Base-by-base conservation (phyloP, 2,888 invertebrate genomes). In the Epirrita christyi region DNA sequence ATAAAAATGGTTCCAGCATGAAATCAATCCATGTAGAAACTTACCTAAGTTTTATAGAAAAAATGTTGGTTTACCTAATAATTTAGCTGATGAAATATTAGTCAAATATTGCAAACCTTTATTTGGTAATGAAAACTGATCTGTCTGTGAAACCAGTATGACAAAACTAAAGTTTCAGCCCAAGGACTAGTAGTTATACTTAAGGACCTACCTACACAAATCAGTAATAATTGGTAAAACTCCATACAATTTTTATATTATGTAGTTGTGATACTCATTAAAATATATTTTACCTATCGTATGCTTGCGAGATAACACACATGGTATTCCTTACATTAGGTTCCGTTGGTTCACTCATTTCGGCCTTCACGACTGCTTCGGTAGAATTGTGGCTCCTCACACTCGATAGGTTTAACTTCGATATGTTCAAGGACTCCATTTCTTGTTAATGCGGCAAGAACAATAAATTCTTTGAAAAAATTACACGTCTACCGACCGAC, bases 371-470 rank as follows among this genome's bases (percentile, higher is more conserved):
- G 40, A 67, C 71, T 61, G 73, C 81, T 34, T 88, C 82, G 47
- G 72, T 75, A 14, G 82, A 74, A 50, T 72, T 69, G 55, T 78
- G 81, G 70, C 78, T 85, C 63, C 84, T 76, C 3, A 86, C 85
- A 72, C 86, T 88, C 51, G 85, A 86, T 59, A 91, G 75, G 70
- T 90, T 87, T 27, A 90, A 78, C 68, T 85, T 85, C 46, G 89
- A 87, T 81, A 90, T 88, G 69, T 91, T 88, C 67, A 90, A 78
- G 68, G 89, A 83, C 76, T 89, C 91, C 89, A 90, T 91, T 72
- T 72, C 72, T 68, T 71, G 62, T 47, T 57, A 75, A 73, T 70
- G 67, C 68, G 61, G 64, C 68, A 70, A 67, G 67, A 75, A 75
- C 67, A 73, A 67, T 67, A 74, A 77, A 72, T 71, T 69, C 55